Base-by-base conservation (phyloP, 2,888 invertebrate genomes). In the Papilio elwesi region DNA sequence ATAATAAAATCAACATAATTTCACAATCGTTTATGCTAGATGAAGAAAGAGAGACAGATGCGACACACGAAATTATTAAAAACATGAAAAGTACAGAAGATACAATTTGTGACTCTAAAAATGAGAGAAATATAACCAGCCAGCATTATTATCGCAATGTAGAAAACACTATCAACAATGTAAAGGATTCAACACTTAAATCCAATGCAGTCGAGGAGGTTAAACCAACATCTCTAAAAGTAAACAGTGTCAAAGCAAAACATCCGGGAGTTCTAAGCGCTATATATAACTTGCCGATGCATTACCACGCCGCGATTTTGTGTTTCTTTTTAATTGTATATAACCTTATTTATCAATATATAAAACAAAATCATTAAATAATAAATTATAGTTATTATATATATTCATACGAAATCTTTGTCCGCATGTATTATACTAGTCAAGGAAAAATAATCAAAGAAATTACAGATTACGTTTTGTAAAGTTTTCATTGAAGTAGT, bases 291-390 rank as follows among this genome's bases (percentile, higher is more conserved):
- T 89, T 94, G 91, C 94, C 94, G 76, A 87, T 91, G 84, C 94
- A 94, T 86, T 94, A 94, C 86, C 93, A 94, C 81, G 93, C 94
- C 79, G 89, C 90, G 76, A 90, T 94, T 81, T 78, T 94, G 80
- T 94, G 94, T 89, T 87, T 93, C 81, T 82, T 94, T 80, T 88
- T 94, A 85, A 92, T 94, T 88, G 87, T 93, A 87, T 94, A 94
- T 89, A 94, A 94, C 86, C 87, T 94, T 81, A 82, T 91, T 79
- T 90, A 90, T 87, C 94, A 93, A 82, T 92, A 94, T 79, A 86
- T 91, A 84, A 93, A 93, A 85, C 88, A 92, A 85, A 90, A 91
- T 81, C 89, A 87, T 83, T 81, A 83, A 80, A 84, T 85, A 85
- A 81, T 82, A 73, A 69, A 65, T 43, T n/a, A 51, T 48, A 57